Percentiles rank a stretch among this genome's conserved stretches.
phyloP scores from a whole-genome alignment of 1,140 invertebrate species.

The Lycorma delicatula region DNA sequence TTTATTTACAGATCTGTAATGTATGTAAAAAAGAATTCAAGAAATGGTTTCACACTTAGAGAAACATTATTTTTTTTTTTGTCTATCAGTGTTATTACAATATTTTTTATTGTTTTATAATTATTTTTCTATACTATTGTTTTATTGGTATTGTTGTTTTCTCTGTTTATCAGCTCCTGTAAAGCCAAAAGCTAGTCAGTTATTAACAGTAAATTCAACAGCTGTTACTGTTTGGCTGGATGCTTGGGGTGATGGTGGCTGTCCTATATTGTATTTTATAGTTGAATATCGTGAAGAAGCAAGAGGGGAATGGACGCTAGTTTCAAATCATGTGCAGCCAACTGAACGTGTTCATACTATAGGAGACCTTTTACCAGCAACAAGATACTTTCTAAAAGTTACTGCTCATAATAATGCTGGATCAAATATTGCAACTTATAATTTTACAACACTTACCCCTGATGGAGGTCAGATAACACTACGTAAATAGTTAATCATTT shows the following conservation, averaged over 20 bases:
- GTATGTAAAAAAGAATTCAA: no score
- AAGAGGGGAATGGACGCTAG: slow-evolving; percentile 52
- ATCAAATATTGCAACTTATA: slow-evolving; percentile 75
- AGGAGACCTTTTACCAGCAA: slow-evolving; percentile 70
- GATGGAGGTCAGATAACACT: slow-evolving; percentile 60
- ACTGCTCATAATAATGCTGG: slow-evolving; percentile 90
- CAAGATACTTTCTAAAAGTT: slow-evolving; percentile 76
- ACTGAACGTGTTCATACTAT: slow-evolving; percentile 70
- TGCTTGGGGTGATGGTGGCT: slow-evolving; percentile 81
- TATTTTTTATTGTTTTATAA: no score
- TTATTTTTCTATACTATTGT: no score
- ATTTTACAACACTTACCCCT: slow-evolving; percentile 69
- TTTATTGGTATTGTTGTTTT: no score
- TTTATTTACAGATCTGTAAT: no score
- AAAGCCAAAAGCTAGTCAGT: slow-evolving; percentile 71
- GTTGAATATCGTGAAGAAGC: slow-evolving; percentile 63
- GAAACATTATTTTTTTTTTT: no score
- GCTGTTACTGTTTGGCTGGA: slow-evolving; percentile 81
- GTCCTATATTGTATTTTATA: slow-evolving; percentile 78
- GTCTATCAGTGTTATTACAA: no score
- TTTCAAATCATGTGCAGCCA: slow-evolving; percentile 64
- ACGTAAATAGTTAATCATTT: no score
- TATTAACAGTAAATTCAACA: slow-evolving; percentile 79
- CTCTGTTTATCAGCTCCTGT: slow-evolving; percentile 65
- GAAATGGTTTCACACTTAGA: no score